phyloP scores from a whole-genome alignment of 2,797 vertebrate species.

The Nannoperca australis region DNA sequence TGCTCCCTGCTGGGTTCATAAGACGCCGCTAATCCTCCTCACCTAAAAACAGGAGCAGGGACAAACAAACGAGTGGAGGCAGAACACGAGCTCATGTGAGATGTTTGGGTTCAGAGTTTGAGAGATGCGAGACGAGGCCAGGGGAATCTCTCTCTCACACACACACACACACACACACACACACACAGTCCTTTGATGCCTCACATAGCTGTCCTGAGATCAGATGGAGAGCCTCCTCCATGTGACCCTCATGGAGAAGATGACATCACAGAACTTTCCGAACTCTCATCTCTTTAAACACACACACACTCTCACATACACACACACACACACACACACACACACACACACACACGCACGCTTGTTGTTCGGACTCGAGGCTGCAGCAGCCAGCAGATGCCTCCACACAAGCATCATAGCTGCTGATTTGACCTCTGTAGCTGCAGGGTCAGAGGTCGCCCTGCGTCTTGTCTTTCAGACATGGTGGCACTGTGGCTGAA shows the following conservation, averaged over 20 bases:
- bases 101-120: conserved; percentile 22
- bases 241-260: conserved; percentile 24
- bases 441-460: conserved; percentile 32
- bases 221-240: conserved; percentile 22
- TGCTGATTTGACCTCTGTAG: conserved; percentile 9
- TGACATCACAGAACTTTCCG: conserved; percentile 67
- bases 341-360: conserved; percentile 1
- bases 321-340: neutral
- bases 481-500: too few relatives aligned
- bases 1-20: conserved; percentile 29
- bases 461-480: neutral
- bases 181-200: conserved; percentile 24
- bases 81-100: conserved; percentile 1
- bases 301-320: conserved; percentile 12
- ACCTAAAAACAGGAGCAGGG: conserved; percentile 60
- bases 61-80: conserved; percentile 10
- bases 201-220: conserved; percentile 47
- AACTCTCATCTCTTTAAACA: conserved; percentile 32
- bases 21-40: conserved; percentile 56
- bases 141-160: conserved; percentile 5
- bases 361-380: neutral
- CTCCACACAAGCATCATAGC: neutral
- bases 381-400: conserved; percentile 25
- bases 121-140: conserved; percentile 15
- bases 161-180: conserved; percentile 9